These are phyloP conservation scores for Enteromius anoplus DNA, from an alignment of 2,797 vertebrate species.

Conservation along the genomic window DNA sequence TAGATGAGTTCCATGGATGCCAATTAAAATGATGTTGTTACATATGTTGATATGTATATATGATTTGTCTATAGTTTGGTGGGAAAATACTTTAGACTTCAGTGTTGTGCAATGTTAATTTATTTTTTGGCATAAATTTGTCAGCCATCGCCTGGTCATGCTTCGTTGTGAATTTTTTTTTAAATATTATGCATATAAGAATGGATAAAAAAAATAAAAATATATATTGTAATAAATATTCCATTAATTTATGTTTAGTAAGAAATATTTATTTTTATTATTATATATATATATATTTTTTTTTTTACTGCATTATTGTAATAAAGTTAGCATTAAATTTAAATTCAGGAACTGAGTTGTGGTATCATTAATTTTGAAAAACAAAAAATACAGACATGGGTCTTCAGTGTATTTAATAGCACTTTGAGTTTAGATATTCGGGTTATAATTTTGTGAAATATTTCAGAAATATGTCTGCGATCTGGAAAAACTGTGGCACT, in stretches of 20 bases:
- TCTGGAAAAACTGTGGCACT: not conserved
- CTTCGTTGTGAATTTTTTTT: not conserved
- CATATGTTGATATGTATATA: slow-evolving; percentile 23
- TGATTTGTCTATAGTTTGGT: not conserved
- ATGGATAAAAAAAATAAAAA: not conserved
- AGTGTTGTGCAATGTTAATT: not conserved
- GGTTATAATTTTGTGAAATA: not conserved
- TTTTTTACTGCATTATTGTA: not conserved
- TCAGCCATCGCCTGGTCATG: too few species aligned
- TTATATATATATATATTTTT: not conserved
- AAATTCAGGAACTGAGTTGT: not conserved
- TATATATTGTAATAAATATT: not conserved
- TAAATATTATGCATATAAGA: not conserved
- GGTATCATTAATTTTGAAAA: not conserved
- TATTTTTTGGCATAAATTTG: not conserved
- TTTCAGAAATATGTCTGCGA: not conserved
- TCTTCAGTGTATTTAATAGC: not conserved
- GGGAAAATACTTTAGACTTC: not conserved
- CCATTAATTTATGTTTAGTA: too few species aligned
- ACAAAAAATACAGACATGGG: not conserved
- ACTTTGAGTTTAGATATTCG: not conserved
- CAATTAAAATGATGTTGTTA: not conserved
- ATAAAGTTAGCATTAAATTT: not conserved
- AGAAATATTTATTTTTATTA: not conserved
- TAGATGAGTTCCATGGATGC: not conserved